Conservation (phyloP, 2,113 vertebrate genomes). For the Ammodytes marinus region DNA sequence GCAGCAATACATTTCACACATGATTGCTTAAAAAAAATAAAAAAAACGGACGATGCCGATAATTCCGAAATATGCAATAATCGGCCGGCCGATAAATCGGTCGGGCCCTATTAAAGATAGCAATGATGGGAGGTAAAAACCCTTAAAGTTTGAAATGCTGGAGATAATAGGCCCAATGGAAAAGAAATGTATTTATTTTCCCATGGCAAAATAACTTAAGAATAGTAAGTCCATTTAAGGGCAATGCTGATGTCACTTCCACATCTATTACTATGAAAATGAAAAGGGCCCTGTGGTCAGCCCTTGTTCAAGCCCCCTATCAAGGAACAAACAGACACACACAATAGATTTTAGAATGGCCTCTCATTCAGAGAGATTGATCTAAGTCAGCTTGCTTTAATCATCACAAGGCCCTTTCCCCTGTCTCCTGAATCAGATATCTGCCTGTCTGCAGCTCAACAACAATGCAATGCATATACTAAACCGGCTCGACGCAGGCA, state of each 20-base stretch:
- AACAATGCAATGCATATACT: conserved; percentile 60
- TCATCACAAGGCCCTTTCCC: conserved; percentile 29
- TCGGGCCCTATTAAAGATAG: neutral
- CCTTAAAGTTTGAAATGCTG: neutral
- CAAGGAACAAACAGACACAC: neutral
- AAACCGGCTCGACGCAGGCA: conserved; percentile 46
- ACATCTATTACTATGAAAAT: conserved; percentile 3
- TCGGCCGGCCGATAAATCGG: no score
- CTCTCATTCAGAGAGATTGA: conserved; percentile 16
- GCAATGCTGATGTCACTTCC: conserved; percentile 3
- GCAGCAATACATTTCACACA: no score
- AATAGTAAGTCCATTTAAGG: neutral
- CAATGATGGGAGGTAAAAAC: neutral
- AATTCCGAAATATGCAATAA: no score
- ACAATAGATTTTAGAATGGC: neutral
- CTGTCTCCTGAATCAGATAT: conserved; percentile 59
- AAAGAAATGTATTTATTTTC: neutral
- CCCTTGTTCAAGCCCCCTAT: neutral
- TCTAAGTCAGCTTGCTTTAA: conserved; percentile 35
- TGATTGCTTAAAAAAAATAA: no score
- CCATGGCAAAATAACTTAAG: neutral
- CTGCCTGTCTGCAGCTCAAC: conserved; percentile 52
- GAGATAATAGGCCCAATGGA: neutral
- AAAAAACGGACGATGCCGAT: no score
- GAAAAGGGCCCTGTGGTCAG: neutral